Base-by-base conservation (phyloP, 2,888 invertebrate species). In the Parochlus steinenii region DNA sequence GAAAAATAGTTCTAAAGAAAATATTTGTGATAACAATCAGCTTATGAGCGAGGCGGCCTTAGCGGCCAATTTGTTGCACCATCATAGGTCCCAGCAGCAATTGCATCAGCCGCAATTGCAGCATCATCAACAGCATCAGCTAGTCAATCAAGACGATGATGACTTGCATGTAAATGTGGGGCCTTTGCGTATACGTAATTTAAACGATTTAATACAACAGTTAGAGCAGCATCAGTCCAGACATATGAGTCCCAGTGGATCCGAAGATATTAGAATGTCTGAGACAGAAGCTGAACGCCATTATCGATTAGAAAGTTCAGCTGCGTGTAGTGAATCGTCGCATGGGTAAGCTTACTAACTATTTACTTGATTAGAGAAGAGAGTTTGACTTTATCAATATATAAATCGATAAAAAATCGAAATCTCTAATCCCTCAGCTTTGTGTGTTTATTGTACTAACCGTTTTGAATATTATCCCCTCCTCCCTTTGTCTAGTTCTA, bases 231-330 rank as follows among this genome's bases (percentile, higher is more conserved):
- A 86, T 56, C 78, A 85, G 46, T 69, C 73, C 42, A 66, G 83
- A 15, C 83, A 85, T 59, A 82, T 85, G 78, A 86, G 85, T 52
- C 87, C 87, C 33, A 81, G 82, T 46, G 87, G 85, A 41, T 86
- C 86, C 12, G 87, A 87, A 55, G 89, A 89, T 51, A 83, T 87
- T 52, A 58, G 64, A 46, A 64, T 67, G 61, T 85, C 86, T 38
- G 89, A 89, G 61, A 79, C 81, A 33, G 89, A 89, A 56, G 79
- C 79, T 34, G 87, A 89, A 56, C 71, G 87, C 38, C 83, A 82
- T 59, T 85, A 82, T 60, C 69, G 83, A 62, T 69, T 80, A 60
- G 86, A 86, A 66, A 65, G 79, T 48, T 71, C 71, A 43, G 64
- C 63, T 48, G 68, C 68, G 50, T 72, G 68, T 62, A 80, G 78